Evolutionary conservation across 2,113 vertebrate genomes (phyloP).

Genomic region (Heterochromis multidens): DNA sequence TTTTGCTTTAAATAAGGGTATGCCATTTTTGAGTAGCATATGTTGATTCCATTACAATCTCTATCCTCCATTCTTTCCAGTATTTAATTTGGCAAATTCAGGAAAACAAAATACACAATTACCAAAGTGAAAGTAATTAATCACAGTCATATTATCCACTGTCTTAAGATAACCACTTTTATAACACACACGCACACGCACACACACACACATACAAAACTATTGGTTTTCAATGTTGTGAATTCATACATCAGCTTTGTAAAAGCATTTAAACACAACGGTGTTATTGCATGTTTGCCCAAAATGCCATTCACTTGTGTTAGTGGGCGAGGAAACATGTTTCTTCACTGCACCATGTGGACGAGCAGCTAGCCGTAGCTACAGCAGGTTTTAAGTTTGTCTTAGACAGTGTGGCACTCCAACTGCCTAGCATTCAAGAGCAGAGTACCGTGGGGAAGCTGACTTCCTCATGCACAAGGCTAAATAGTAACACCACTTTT

Average conservation of each 20-base stretch:
- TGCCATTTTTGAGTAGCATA: neutral
- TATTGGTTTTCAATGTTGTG: neutral
- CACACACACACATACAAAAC: neutral
- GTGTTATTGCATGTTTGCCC: neutral
- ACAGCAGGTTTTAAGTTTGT: neutral
- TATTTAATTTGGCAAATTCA: neutral
- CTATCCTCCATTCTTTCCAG: neutral
- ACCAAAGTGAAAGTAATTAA: neutral
- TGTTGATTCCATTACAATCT: neutral
- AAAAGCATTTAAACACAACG: neutral
- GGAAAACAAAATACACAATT: neutral
- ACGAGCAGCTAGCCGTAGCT: neutral
- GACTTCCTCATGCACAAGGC: conserved; percentile 54
- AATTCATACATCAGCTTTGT: neutral
- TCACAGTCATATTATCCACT: neutral
- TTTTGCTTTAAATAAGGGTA: neutral
- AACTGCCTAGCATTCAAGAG: neutral
- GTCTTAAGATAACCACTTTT: neutral
- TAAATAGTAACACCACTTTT: conserved; percentile 32
- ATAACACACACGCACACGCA: neutral
- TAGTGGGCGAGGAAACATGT: conserved; percentile 16
- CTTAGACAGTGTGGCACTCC: conserved; percentile 37
- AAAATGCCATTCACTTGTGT: neutral
- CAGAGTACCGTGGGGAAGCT: conserved; percentile 13
- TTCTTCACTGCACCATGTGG: neutral